A percentile compares a stretch with the other conserved stretches of the same genome.
These are phyloP conservation scores for Coptodon bakossiorum DNA, from an alignment of 2,113 vertebrate species.

Conservation along the genomic window DNA sequence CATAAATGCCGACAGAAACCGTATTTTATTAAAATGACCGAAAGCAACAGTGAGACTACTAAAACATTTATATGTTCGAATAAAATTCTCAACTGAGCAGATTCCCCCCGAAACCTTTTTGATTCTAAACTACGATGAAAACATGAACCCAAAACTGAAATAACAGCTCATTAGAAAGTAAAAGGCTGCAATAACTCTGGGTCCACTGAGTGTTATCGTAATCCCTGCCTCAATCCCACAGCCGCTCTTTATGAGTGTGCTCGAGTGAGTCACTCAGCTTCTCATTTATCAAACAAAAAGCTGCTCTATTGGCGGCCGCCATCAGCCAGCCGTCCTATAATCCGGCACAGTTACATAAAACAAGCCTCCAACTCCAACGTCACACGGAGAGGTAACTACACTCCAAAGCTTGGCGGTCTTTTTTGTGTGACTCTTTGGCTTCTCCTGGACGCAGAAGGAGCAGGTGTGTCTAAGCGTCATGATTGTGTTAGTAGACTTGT, in stretches of 20 bases:
- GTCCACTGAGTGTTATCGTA: neutral
- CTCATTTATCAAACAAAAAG: slow-evolving; percentile 25
- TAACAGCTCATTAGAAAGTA: neutral
- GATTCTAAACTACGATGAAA: neutral
- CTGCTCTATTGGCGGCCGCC: slow-evolving; percentile 21
- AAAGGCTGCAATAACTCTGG: neutral
- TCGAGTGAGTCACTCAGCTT: neutral
- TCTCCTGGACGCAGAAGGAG: neutral
- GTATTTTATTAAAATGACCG: neutral
- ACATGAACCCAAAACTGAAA: neutral
- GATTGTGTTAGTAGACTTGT: slow-evolving; percentile 58
- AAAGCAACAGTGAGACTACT: neutral
- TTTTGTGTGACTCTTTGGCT: neutral
- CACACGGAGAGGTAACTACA: neutral
- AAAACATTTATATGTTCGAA: neutral
- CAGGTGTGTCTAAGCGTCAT: slow-evolving; percentile 7
- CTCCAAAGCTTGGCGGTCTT: neutral
- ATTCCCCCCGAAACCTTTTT: neutral
- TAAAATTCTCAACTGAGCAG: neutral
- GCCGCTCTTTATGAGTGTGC: neutral
- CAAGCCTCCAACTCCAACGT: neutral
- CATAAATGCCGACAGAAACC: neutral
- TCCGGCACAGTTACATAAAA: slow-evolving; percentile 62
- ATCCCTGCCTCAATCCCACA: neutral
- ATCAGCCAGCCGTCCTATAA: slow-evolving; percentile 24